These are phyloP conservation scores for Synanthedon formicaeformis DNA, from an alignment of 2,888 invertebrate genomes.

Conservation along the genomic window DNA sequence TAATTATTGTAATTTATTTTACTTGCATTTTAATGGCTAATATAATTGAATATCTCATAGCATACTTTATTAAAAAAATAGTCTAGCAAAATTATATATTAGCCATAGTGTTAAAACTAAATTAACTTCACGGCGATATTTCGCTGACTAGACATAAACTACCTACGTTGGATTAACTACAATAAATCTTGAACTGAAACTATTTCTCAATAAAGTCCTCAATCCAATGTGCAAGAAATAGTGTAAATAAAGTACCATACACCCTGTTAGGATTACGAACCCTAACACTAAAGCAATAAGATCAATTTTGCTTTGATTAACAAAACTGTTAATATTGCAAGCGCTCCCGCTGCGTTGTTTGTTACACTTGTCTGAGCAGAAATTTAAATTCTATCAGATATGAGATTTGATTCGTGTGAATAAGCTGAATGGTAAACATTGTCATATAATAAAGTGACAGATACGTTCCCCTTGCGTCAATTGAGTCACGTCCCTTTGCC, in stretches of 20 bases:
- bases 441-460: not conserved
- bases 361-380: conserved; percentile 38
- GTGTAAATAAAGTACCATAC: not conserved
- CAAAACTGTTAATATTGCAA: conserved; percentile 10
- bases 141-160: conserved; percentile 24
- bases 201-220: conserved; percentile 3
- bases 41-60: too few relatives aligned
- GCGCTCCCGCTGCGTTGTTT: conserved; percentile 44
- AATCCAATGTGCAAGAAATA: conserved; percentile 1
- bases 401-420: not conserved
- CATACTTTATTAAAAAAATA: too few relatives aligned
- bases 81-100: conserved; percentile 37
- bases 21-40: not conserved
- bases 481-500: not conserved
- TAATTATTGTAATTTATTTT: not conserved
- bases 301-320: conserved; percentile 13
- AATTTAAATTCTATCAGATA: conserved; percentile 36
- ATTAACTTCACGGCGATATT: conserved; percentile 27
- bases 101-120: conserved; percentile 42
- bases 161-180: not conserved
- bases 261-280: not conserved
- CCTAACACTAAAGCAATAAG: conserved; percentile 15
- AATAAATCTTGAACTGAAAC: not conserved
- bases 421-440: not conserved
- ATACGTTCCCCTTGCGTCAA: not conserved